Evolutionary conservation across 92 coral and sea anemone species (phyloP).

Genomic region (Metridium senile): DNA sequence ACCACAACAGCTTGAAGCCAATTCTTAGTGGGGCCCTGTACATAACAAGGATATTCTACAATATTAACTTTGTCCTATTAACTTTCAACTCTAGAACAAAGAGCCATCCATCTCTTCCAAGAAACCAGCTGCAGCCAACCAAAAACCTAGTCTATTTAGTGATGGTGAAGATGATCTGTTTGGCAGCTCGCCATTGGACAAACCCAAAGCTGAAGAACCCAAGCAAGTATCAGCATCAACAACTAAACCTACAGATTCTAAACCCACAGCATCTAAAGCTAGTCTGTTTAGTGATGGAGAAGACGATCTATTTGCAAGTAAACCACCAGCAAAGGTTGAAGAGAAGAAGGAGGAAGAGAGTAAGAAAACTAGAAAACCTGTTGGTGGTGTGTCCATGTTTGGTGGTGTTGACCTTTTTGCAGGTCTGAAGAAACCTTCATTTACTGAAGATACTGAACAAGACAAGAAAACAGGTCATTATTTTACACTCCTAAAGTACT

Average conservation of each 20-base stretch:
- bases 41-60: too few species aligned
- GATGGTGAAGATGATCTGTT: constrained; percentile 80
- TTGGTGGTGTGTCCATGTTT: constrained; percentile 87
- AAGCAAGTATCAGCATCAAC: too few species aligned
- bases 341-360: constrained; percentile 53
- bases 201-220: constrained; percentile 33
- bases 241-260: constrained; percentile 17
- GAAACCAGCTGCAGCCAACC: constrained; percentile 4
- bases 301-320: constrained; percentile 64
- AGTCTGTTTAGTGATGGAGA: constrained; percentile 84
- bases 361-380: constrained; percentile 67
- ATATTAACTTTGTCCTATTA: too few species aligned
- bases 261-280: constrained; percentile 48
- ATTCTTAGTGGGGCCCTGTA: too few species aligned
- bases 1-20: too few species aligned
- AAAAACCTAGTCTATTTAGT: constrained; percentile 63
- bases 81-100: constrained; percentile 15
- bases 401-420: constrained; percentile 94
- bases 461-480: constrained; percentile 33
- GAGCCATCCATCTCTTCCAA: constrained; percentile 12
- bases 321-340: constrained; percentile 28
- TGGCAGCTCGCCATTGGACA: constrained; percentile 44
- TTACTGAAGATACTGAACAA: constrained; percentile 41
- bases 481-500: too few species aligned
- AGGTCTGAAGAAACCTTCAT: constrained; percentile 88